Base-by-base conservation (phyloP, 1,140 invertebrate genomes). In the Brachionus angularis region DNA sequence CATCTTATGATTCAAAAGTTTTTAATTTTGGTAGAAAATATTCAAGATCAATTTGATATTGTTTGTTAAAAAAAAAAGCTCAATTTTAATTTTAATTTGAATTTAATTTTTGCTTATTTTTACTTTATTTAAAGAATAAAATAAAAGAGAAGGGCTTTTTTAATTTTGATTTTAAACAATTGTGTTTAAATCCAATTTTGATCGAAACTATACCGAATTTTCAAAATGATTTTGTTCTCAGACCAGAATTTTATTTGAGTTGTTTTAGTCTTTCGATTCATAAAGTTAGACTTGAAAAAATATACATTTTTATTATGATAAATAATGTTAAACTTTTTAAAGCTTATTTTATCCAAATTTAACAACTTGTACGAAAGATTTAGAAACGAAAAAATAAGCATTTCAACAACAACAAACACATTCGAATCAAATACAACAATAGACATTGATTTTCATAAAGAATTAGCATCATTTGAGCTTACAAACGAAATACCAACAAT, bases 121-220 rank as follows among this genome's bases (percentile, higher is more conserved):
- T 34, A 5, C 4, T 34, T 34, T 34, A 34, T 34, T 25, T 49
- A 5, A 49, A 67, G 62, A 50, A 67, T 31, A 46, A 67, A 49
- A 67, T 67, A 25, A 67, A 67, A 49, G 62, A 46, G n/a, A 67
- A 67, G 47, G 62, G 62, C 8, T 67, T 67, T 36, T 67, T 67
- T 36, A 67, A 67, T 50, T 46, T 67, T 23, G 62, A 67, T 14
- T 67, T n/a, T 18, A 46, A 67, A 12, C 33, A 67, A 34, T n/a
- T 67, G 16, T 31, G 16, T 12, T 18, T 23, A 12, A 16, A 16
- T 16, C 21, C 23, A 67, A 42, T 34, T 47, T 3, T 67, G 3
- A 10, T 5, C 0, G 18, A 44, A 1, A 46, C 21, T 33, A 47
- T 67, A 7, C 42, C 42, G 5, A 50, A 67, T 33, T 67, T 67